Conservation (phyloP, 2,888 invertebrate species). For the Acanthosepion esculentum region DNA sequence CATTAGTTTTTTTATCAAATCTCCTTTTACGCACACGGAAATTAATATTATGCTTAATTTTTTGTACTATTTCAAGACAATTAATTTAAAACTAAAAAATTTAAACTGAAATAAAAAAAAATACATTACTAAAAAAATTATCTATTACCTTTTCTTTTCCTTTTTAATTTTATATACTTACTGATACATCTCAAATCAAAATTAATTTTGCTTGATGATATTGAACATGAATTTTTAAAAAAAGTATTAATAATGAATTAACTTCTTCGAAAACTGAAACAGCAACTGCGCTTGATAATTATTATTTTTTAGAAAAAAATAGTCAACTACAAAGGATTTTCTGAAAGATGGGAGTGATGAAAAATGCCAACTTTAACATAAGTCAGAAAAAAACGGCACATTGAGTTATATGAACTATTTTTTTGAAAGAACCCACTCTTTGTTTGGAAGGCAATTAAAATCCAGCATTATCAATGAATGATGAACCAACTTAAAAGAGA, state of each 20-base stretch:
- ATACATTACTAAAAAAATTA: not conserved
- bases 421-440: not conserved
- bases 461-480: no score
- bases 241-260: no score
- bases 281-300: not conserved
- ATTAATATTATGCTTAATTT: no score
- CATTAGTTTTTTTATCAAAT: no score
- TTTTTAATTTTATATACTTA: not conserved
- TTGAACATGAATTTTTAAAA: no score
- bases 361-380: not conserved
- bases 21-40: no score
- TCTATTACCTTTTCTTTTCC: not conserved
- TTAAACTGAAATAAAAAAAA: no score
- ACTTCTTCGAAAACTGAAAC: not conserved
- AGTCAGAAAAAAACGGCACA: not conserved
- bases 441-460: not conserved
- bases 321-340: not conserved
- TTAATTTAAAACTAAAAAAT: no score
- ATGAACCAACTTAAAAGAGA: not conserved
- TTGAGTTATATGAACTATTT: not conserved
- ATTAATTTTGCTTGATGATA: no score
- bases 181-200: not conserved
- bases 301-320: not conserved
- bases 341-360: not conserved
- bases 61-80: no score